Evolutionary conservation across 2,113 vertebrate genomes (phyloP), one percentile per base, ranked within the genome.

Genomic region (Gopherus flavomarginatus): DNA sequence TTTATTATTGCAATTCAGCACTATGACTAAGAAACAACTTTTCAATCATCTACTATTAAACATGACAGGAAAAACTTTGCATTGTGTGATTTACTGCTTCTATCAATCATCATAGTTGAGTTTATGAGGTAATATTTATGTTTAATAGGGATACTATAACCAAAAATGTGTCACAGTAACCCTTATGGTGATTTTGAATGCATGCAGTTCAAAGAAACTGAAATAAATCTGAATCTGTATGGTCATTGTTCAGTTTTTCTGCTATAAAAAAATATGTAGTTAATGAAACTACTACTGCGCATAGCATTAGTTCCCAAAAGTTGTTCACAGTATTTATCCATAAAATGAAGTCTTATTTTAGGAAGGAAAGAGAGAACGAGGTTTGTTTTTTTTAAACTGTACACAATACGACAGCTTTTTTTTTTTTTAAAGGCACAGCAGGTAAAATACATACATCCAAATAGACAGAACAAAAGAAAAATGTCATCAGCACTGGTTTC

Each of bases 1-100:
- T 94, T 85, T 85, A 77, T 77, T 83, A 95, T 88, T 96, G 54
- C 65, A 83, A 93, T 78, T 86, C 78, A 94, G 62, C 56, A 92
- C 11, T 31, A 8, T 38, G 13, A 56, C 27, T 87, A 21, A 52
- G 50, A 77, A 95, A 57, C 78, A 65, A 81, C 52, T 84, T 38
- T 81, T 78, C 29, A 22, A 54, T 78, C 4, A 81, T 69, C 14
- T 59, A 27, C 77, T 81, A 81, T 85, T 69, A 75, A 22, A 13
- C 38, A 26, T 53, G 11, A 47, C 84, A 5, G 29, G 77, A 44
- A 83, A 92, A 79, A 87, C 47, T 86, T 1, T 38, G 77, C 49
- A 27, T 80, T 83, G 3, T 82, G 49, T 94, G 44, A 19, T 78
- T 90, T 26, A 77, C n/a, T 2, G 2, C n/a, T 94, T 88, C 84